Percentiles rank a stretch among this genome's conserved stretches.
phyloP scores from a whole-genome alignment of 2,113 vertebrate genomes.

The Sander vitreus region DNA sequence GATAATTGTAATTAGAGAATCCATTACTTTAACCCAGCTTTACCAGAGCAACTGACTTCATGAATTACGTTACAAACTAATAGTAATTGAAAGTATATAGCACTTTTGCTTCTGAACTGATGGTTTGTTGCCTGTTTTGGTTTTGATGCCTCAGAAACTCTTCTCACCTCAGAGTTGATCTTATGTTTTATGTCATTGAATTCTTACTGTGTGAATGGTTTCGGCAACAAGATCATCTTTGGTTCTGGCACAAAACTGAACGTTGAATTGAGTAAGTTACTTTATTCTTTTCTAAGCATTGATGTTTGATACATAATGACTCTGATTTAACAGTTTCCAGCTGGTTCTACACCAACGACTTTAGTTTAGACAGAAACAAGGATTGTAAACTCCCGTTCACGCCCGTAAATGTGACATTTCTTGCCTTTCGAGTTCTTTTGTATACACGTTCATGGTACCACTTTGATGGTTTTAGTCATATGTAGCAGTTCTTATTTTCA shows the following conservation, averaged over 20 bases:
- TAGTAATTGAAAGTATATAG: too few relatives aligned
- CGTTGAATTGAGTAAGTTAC: background rate
- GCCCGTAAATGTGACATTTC: too few relatives aligned
- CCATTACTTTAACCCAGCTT: too few relatives aligned
- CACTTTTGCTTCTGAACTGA: background rate
- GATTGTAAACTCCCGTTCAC: too few relatives aligned
- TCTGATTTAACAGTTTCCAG: background rate
- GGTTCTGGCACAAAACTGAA: slow-evolving; percentile 23
- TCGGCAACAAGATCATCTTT: slow-evolving; percentile 28
- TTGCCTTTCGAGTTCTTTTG: background rate
- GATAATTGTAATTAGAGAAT: too few relatives aligned
- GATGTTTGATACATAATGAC: too few relatives aligned
- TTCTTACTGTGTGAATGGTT: slow-evolving; percentile 38
- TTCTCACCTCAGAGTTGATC: background rate
- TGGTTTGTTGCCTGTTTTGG: background rate
- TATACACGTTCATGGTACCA: background rate
- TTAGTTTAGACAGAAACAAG: background rate
- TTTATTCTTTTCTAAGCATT: background rate
- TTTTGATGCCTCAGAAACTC: background rate
- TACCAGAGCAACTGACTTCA: background rate
- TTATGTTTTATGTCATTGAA: fast-evolving
- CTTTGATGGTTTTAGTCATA: background rate
- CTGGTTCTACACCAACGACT: background rate
- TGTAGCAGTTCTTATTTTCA: too few relatives aligned
- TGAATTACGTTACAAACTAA: background rate